These are phyloP conservation scores for Tachystola acroxantha DNA, from an alignment of 2,888 invertebrate genomes.

Conservation along the genomic window DNA sequence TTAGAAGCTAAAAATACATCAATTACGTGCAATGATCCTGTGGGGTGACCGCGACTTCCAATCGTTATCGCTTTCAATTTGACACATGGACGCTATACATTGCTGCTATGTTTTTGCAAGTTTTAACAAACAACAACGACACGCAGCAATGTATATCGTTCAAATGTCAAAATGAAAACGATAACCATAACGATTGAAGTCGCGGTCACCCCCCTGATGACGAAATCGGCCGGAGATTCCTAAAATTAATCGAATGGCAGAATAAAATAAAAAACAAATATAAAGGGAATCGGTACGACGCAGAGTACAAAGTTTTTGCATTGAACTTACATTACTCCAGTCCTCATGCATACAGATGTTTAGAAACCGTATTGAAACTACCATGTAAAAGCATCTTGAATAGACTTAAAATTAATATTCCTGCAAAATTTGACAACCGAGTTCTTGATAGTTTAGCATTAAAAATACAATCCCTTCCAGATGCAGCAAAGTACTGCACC, in stretches of 20 bases:
- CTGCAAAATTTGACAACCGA: conserved; percentile 15
- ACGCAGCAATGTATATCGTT: too few relatives aligned
- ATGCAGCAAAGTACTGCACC: conserved; percentile 22
- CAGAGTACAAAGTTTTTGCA: conserved; percentile 16
- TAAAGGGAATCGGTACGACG: conserved; percentile 18
- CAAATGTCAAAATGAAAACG: too few relatives aligned
- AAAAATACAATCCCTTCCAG: conserved; percentile 20
- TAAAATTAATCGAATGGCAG: conserved; percentile 20
- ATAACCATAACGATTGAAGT: too few relatives aligned
- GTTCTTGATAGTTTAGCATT: conserved; percentile 16
- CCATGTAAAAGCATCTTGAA: conserved; percentile 15
- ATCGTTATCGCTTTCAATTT: too few relatives aligned
- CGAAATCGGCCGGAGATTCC: conserved; percentile 17
- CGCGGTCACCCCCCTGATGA: conserved; percentile 10
- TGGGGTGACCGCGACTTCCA: too few relatives aligned
- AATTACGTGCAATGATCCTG: neutral
- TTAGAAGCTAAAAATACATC: conserved; percentile 7
- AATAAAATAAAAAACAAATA: conserved; percentile 19
- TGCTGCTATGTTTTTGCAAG: too few relatives aligned
- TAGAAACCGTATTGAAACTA: conserved; percentile 14
- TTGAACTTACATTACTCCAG: conserved; percentile 21
- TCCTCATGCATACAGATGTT: conserved; percentile 20
- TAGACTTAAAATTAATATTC: conserved; percentile 12
- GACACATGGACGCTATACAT: too few relatives aligned
- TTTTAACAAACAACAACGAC: too few relatives aligned